phyloP scores from a whole-genome alignment of 2,888 invertebrate genomes.

The Neoitamus cyanurus region DNA sequence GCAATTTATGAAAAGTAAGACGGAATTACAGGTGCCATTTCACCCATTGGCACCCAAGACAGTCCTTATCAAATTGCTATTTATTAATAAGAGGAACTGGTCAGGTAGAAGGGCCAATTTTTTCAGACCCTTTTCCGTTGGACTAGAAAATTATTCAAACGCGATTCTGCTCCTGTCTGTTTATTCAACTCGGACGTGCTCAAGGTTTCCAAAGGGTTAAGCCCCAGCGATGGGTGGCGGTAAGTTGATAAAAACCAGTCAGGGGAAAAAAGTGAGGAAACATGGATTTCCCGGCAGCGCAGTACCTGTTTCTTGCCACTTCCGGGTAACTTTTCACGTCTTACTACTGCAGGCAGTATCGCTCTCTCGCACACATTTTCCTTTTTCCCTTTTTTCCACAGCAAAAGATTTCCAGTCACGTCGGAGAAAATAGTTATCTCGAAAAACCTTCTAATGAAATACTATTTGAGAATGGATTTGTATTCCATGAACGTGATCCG shows the following conservation, averaged over 20 bases:
- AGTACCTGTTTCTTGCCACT: conserved; percentile 7
- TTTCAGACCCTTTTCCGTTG: conserved; percentile 9
- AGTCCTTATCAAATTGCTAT: not conserved
- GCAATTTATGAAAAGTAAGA: not conserved
- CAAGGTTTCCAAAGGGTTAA: not conserved
- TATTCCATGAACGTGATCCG: not conserved
- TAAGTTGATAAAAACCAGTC: conserved; percentile 20
- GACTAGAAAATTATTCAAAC: conserved; percentile 27
- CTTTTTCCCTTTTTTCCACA: not conserved
- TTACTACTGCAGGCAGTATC: not conserved
- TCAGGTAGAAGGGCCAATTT: not conserved
- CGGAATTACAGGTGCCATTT: not conserved
- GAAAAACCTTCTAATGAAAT: conserved; percentile 48
- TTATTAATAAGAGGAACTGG: not conserved
- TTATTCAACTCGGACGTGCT: conserved; percentile 17
- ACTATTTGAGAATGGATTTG: conserved; percentile 28
- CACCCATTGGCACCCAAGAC: not conserved
- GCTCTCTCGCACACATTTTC: not conserved
- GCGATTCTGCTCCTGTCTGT: not conserved
- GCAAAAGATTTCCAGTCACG: conserved; percentile 45
- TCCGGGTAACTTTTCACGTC: conserved; percentile 15
- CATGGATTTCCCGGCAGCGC: not conserved
- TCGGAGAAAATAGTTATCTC: conserved; percentile 46
- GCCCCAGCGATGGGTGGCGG: not conserved
- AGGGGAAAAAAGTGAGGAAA: not conserved